Percentiles rank a stretch among this genome's conserved stretches.
Conservation (phyloP, 2,113 vertebrate genomes). For the Ciconia boyciana region DNA sequence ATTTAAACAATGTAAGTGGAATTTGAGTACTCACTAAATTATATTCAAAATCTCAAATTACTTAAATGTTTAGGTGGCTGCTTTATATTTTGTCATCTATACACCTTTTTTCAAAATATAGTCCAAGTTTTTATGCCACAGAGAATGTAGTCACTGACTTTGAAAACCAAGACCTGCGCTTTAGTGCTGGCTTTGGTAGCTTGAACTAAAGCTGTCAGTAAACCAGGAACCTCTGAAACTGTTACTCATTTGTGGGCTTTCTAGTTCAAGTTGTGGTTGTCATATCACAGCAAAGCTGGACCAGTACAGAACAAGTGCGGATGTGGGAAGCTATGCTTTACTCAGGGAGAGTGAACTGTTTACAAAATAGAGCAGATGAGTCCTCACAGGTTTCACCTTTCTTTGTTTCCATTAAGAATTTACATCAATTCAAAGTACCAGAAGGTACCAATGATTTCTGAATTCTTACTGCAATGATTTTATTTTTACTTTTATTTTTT, state of each 20-base stretch:
- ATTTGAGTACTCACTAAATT: background rate
- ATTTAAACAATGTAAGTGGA: background rate
- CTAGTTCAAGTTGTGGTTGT: background rate
- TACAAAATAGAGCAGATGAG: background rate
- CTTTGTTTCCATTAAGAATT: background rate
- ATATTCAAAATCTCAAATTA: background rate
- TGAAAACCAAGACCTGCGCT: background rate
- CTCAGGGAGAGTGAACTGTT: background rate
- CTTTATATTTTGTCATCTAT: background rate
- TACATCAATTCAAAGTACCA: background rate
- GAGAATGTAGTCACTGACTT: background rate
- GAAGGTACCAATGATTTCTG: background rate
- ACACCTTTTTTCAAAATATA: background rate
- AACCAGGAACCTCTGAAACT: background rate
- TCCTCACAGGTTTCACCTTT: background rate
- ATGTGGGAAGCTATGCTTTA: background rate
- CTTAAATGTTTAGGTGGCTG: background rate
- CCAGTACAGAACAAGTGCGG: background rate
- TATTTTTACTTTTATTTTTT: background rate
- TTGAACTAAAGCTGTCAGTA: background rate
- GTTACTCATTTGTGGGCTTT: background rate
- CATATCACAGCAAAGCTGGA: background rate
- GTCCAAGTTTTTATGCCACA: background rate
- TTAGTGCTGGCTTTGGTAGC: background rate
- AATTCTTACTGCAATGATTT: background rate